Base-by-base conservation (phyloP, 2,888 invertebrate genomes). In the Cantharis flavilabris region DNA sequence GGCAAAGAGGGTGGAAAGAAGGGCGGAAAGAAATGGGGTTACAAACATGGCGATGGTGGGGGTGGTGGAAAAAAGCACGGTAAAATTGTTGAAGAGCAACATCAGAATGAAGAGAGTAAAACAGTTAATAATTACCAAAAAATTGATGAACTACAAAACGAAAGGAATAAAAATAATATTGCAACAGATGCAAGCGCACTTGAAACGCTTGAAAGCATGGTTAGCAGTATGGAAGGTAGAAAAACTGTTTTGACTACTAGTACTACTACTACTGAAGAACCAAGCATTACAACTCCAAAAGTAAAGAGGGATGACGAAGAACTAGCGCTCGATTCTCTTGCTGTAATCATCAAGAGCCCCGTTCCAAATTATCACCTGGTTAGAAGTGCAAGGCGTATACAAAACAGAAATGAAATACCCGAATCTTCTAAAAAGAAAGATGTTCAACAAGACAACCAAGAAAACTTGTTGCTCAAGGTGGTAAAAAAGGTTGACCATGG, bases 1-100 rank as follows among this genome's bases (percentile, higher is more conserved):
- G 90, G 89, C 14, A 87, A 90, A 62, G 90, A 91, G 72, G 89
- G 85, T 0, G 90, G 86, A 0, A 88, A 89, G 23, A 88, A 88
- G 7, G 84, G 86, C 0, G 91, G 90, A 2, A 92, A 91, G 84
- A 91, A 92, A 80, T 93, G 92, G 92, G 82, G 80, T 7, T 76
- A 76, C 70, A 71, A 72, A 20, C 23, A 74, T 64, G 72, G 77
- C 9, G 70, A 79, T 67, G 64, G 64, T 4, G 64, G 64, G 16
- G 77, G 81, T 9, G 74, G 78, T 16, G 80, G 80, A 4, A 80
- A 77, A 9, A 74, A 75, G 33, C 78, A 76, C 10, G 76, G 72
- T 16, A 63, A 77, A 72, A 76, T 70, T 63, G 76, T 77, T 63
- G 77, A 73, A 16, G 77, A 69, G 16, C 13, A 69, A 14, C 67